Conservation (phyloP, 2,113 vertebrate genomes). For the Gallinago media region DNA sequence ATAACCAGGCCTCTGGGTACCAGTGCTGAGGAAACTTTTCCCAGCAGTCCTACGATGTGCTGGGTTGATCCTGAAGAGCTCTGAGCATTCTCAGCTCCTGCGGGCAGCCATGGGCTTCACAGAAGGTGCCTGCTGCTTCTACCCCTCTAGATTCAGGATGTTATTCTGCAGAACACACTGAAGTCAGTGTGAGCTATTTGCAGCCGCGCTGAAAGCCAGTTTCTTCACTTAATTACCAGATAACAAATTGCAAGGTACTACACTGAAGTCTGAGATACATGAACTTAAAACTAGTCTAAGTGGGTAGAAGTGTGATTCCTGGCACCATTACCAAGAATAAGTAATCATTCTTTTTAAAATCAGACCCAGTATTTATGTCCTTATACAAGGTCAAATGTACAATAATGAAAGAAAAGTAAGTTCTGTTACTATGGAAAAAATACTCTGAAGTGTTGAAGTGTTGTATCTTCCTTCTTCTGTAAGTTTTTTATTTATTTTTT, state of each 20-base stretch:
- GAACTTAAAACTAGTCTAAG: neutral
- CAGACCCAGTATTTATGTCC: neutral
- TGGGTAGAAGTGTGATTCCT: neutral
- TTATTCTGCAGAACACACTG: neutral
- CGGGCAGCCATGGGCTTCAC: rapidly evolving
- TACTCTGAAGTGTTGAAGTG: neutral
- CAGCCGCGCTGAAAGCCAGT: neutral
- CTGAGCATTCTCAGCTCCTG: neutral
- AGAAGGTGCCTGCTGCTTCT: neutral
- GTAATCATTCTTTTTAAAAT: neutral
- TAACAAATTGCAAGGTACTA: neutral
- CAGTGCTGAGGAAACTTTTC: neutral
- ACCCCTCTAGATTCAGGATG: neutral
- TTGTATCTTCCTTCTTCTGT: neutral
- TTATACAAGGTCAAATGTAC: neutral
- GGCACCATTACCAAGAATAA: neutral
- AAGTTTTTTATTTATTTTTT: neutral
- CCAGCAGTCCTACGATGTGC: neutral
- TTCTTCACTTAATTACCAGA: neutral
- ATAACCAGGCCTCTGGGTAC: neutral
- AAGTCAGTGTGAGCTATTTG: neutral
- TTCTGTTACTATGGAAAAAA: neutral
- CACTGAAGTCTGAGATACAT: neutral
- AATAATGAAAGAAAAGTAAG: neutral
- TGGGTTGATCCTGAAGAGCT: neutral